These are phyloP conservation scores for Harpagoxenus sublaevis DNA, from an alignment of 2,888 invertebrate genomes.

Conservation along the genomic window DNA sequence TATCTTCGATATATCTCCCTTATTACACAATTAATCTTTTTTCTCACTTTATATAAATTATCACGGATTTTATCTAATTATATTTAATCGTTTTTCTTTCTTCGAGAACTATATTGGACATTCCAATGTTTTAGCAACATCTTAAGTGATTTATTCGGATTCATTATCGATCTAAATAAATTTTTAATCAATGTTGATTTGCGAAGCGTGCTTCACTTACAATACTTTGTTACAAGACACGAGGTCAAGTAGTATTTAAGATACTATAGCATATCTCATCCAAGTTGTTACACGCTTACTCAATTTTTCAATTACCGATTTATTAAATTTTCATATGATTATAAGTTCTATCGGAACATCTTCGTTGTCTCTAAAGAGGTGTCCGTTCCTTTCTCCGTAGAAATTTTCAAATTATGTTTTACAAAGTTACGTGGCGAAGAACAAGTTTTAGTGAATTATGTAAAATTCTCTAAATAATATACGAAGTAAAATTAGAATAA, in stretches of 20 bases:
- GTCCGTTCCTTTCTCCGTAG: background rate
- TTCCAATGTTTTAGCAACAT: background rate
- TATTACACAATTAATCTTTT: background rate
- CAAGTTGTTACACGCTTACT: background rate
- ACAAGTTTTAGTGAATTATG: slow-evolving; percentile 7
- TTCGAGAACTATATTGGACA: background rate
- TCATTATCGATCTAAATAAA: background rate
- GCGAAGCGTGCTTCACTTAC: background rate
- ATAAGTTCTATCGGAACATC: background rate
- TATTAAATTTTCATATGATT: slow-evolving; percentile 16
- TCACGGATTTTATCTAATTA: background rate
- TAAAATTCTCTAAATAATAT: slow-evolving; percentile 10
- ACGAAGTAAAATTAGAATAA: background rate
- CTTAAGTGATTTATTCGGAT: background rate
- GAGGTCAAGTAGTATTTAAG: background rate
- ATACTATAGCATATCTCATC: background rate
- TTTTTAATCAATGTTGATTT: background rate
- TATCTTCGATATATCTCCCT: background rate
- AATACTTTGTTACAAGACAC: background rate
- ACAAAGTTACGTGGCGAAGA: background rate
- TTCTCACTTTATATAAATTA: background rate
- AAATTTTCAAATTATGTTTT: slow-evolving; percentile 21
- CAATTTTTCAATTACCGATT: slow-evolving; percentile 18
- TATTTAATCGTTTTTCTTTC: background rate
- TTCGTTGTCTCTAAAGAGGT: background rate